Percentiles rank a stretch among this genome's conserved stretches.
Conservation (phyloP, 2,797 vertebrate species). For the Artibeus lituratus region DNA sequence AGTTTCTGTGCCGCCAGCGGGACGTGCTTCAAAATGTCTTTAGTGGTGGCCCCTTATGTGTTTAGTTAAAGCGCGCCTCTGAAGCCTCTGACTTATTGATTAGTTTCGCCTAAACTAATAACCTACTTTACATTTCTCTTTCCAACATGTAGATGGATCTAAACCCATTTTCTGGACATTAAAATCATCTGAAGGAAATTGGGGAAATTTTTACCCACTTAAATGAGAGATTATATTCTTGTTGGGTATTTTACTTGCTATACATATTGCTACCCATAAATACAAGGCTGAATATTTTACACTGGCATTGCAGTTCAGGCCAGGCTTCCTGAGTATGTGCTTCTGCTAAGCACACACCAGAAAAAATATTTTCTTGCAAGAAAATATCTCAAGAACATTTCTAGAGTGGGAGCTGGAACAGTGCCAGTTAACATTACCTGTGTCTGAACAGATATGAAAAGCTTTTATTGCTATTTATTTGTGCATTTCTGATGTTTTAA, state of each 20-base stretch:
- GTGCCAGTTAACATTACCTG: not conserved
- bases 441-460: not conserved
- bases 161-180: slow-evolving; percentile 31
- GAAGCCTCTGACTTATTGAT: not conserved
- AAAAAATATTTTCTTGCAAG: not conserved
- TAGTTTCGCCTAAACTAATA: slow-evolving; percentile 25
- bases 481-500: not conserved
- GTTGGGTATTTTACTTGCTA: not conserved
- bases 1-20: not conserved
- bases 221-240: not conserved
- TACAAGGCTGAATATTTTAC: not conserved
- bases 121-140: not conserved
- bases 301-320: not conserved
- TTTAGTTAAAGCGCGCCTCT: not conserved
- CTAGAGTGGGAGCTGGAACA: not conserved
- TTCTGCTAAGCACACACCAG: not conserved
- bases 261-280: not conserved
- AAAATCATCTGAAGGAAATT: slow-evolving; percentile 44
- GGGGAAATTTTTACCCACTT: not conserved
- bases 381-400: not conserved
- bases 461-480: not conserved
- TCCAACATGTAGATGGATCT: not conserved
- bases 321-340: not conserved
- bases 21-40: not conserved
- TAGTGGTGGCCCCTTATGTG: not conserved